These are phyloP conservation scores for Graptemys geographica DNA, from an alignment of 2,797 vertebrate species.

Conservation along the genomic window DNA sequence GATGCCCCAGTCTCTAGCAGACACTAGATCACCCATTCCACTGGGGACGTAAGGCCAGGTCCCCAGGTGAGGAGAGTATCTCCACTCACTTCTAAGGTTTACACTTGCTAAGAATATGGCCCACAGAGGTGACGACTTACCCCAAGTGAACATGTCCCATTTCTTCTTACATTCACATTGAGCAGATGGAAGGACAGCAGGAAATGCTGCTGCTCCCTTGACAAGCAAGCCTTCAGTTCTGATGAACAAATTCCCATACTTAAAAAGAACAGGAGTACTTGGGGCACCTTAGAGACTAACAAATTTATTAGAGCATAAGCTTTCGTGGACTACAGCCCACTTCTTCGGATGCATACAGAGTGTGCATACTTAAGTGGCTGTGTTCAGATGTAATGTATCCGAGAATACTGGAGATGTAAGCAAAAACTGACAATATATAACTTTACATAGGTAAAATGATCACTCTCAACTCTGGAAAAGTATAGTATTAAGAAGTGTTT, in stretches of 20 bases:
- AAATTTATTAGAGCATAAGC: too few relatives aligned
- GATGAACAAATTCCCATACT: background rate
- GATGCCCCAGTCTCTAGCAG: background rate
- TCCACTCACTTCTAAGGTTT: background rate
- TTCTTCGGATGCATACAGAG: too few relatives aligned
- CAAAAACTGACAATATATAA: background rate
- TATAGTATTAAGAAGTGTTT: background rate
- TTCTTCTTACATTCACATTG: background rate
- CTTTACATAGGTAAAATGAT: background rate
- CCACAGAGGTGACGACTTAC: background rate
- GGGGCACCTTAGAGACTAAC: too few relatives aligned
- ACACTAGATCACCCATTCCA: background rate
- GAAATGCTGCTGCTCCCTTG: background rate
- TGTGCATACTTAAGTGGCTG: background rate
- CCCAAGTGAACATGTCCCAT: background rate
- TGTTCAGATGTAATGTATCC: background rate
- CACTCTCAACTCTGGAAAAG: background rate
- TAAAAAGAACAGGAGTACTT: background rate
- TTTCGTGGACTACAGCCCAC: too few relatives aligned
- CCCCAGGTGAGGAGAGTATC: background rate
- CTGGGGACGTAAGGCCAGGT: background rate
- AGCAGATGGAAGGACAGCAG: background rate
- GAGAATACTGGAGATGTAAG: fast-evolving
- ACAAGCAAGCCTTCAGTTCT: fast-evolving
- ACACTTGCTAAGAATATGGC: background rate